Conservation (phyloP, 2,113 vertebrate species). For the Amblyornis subalaris region DNA sequence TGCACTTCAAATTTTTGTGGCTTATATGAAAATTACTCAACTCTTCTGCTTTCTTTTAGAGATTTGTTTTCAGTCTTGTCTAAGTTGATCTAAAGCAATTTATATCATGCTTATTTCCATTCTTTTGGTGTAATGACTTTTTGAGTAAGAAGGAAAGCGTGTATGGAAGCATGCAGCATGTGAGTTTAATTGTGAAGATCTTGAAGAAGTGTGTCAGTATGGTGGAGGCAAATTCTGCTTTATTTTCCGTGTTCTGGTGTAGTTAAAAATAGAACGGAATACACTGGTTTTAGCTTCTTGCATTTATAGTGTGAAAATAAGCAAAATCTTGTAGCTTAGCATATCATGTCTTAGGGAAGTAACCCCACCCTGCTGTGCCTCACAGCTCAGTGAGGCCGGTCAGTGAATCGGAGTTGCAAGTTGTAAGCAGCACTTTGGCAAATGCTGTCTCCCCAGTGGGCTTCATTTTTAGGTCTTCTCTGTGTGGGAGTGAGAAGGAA, state of each 20-base stretch:
- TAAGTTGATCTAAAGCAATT: background rate
- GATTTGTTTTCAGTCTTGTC: background rate
- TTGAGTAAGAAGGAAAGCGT: background rate
- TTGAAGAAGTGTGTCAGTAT: background rate
- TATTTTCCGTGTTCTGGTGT: background rate
- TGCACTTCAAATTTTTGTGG: background rate
- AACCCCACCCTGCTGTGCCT: background rate
- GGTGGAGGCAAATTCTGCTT: background rate
- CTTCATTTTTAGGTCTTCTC: background rate
- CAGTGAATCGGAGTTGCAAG: background rate
- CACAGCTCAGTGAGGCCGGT: background rate
- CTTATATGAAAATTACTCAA: background rate
- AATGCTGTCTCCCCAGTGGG: background rate
- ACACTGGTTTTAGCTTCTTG: background rate
- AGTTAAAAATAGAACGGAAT: background rate
- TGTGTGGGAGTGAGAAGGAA: background rate
- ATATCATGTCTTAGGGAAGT: background rate
- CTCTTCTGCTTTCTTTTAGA: background rate
- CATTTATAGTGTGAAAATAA: background rate
- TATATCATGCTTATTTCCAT: background rate
- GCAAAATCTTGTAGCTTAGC: background rate
- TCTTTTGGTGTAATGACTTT: background rate
- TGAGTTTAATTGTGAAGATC: background rate
- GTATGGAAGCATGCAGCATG: background rate
- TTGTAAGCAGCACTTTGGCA: background rate